Base-by-base conservation (phyloP, 1,140 invertebrate genomes). In the Ceratitis capitata region DNA sequence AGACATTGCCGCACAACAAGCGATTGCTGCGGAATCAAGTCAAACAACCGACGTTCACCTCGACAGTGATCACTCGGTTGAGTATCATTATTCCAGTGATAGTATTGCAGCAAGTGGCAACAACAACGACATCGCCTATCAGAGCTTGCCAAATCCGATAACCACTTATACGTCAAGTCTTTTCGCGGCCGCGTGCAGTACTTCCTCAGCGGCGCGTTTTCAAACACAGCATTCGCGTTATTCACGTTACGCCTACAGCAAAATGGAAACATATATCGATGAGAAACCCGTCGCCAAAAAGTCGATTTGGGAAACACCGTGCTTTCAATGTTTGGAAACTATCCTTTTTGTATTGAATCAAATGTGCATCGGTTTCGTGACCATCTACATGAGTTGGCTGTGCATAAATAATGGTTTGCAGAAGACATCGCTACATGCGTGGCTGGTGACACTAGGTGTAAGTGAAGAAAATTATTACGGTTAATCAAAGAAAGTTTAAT, bases 281-380 rank as follows among this genome's bases (percentile, higher is more conserved):
- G 69, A 78, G 32, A 78, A 23, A n/a, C 19, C 39, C 14, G 39
- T 7, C 35, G 16, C 39, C 2, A 23, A 45, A 39, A 78, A 78
- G n/a, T 26, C 69, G n/a, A 26, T 45, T 14, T 78, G 35, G 69
- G 23, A 23, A 9, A 5, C 69, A 23, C 6, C 7, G 23, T 2
- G 3, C n/a, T 23, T 83, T n/a, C 85, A 87, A 35, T 85, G 88
- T 12, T 3, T 91, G 4, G 90, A 91, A 78, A 87, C 78, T 84
- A 85, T 88, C 9, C 35, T 91, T 0, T 91, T 90, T 87, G 87
- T 91, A 10, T n/a, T 91, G 1, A 91, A 91, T 84, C 90, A 91
- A 58, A 90, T 91, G 82, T 90, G 89, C 82, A 91, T 91, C 56
- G 90, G 90, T 16, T 91, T 91, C n/a, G 84, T 91, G 0, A 90